Percentiles rank a stretch among this genome's conserved stretches.
Conservation (phyloP, 2,888 invertebrate genomes). For the Antheraea yamamai region DNA sequence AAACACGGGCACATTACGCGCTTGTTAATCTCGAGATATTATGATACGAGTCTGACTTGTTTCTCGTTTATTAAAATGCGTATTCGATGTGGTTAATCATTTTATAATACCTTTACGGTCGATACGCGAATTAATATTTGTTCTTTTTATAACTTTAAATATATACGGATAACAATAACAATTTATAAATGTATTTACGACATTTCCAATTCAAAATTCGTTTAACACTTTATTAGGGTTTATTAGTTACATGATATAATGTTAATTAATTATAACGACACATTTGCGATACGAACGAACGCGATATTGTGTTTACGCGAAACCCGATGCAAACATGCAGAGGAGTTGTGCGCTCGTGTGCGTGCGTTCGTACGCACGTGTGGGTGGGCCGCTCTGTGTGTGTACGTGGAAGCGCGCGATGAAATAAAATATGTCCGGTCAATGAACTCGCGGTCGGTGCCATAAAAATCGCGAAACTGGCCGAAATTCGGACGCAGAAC, state of each 20-base stretch:
- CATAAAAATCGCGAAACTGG: constrained; percentile 81
- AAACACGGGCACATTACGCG: constrained; percentile 76
- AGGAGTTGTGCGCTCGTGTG: constrained; percentile 60
- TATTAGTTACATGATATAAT: constrained; percentile 46
- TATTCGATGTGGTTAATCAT: constrained; percentile 13
- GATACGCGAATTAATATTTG: neutral
- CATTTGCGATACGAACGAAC: constrained; percentile 65
- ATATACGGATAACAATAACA: neutral
- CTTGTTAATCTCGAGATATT: constrained; percentile 68
- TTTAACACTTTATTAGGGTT: constrained; percentile 32
- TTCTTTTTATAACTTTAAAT: neutral
- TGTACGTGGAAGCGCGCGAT: constrained; percentile 81
- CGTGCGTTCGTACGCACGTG: constrained; percentile 56
- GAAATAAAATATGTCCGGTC: constrained; percentile 83
- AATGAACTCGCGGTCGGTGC: constrained; percentile 78
- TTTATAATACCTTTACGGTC: neutral
- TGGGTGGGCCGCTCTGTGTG: constrained; percentile 69
- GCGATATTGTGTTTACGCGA: constrained; percentile 70
- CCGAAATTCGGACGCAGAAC: constrained; percentile 75
- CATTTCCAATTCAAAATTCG: constrained; percentile 35
- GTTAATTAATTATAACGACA: constrained; percentile 64
- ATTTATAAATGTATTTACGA: neutral
- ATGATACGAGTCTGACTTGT: constrained; percentile 47
- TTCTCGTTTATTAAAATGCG: constrained; percentile 6
- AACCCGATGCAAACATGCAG: constrained; percentile 71